A percentile compares a stretch with the other conserved stretches of the same genome.
phyloP scores from a whole-genome alignment of 2,888 invertebrate genomes.

The Lycophotia porphyrea region DNA sequence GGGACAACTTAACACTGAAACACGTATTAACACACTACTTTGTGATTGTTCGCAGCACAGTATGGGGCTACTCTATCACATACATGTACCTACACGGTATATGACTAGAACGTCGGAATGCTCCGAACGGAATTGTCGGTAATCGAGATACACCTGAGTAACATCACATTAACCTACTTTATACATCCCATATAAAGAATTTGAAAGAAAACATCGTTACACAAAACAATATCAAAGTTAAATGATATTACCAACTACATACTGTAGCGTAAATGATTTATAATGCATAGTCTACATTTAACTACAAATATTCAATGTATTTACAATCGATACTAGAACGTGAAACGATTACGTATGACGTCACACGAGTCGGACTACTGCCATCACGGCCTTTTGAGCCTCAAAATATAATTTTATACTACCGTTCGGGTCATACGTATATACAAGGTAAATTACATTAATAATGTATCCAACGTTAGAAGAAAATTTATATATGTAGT shows the following conservation, averaged over 20 bases:
- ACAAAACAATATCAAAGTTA: constrained; percentile 70
- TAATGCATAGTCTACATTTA: constrained; percentile 82
- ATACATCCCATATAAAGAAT: constrained; percentile 84
- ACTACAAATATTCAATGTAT: constrained; percentile 81
- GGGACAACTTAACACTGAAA: constrained; percentile 72
- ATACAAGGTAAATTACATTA: constrained; percentile 88
- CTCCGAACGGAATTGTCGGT: constrained; percentile 75
- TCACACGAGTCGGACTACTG: constrained; percentile 78
- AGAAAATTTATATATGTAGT: constrained; percentile 83
- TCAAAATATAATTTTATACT: constrained; percentile 83
- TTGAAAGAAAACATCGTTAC: constrained; percentile 64
- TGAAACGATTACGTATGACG: constrained; percentile 86
- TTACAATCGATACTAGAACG: constrained; percentile 86
- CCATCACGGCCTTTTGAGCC: constrained; percentile 80
- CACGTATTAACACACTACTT: constrained; percentile 76
- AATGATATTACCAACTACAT: constrained; percentile 73
- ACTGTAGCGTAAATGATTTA: constrained; percentile 74
- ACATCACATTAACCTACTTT: constrained; percentile 86
- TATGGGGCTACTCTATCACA: constrained; percentile 82
- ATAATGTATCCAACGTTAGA: constrained; percentile 84
- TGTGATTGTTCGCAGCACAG: constrained; percentile 81
- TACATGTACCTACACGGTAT: constrained; percentile 79
- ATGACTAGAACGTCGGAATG: constrained; percentile 86
- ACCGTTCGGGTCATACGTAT: constrained; percentile 88
- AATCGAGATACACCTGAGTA: constrained; percentile 59